These are phyloP conservation scores for Coregonus ussuriensis DNA, from an alignment of 2,797 vertebrate genomes.

Conservation along the genomic window DNA sequence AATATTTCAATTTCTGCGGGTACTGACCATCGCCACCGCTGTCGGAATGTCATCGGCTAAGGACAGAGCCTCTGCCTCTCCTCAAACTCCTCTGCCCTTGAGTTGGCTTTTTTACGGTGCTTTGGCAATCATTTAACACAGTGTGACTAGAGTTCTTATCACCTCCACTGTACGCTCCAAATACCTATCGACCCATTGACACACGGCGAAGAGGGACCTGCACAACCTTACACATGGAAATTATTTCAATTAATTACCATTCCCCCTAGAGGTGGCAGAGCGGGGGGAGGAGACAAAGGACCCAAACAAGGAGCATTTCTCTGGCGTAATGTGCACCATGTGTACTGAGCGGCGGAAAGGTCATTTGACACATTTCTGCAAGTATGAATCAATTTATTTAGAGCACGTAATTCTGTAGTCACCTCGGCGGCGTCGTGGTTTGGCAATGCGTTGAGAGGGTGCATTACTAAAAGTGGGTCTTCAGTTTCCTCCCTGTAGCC, in stretches of 20 bases:
- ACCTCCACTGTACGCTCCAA: constrained; percentile 69
- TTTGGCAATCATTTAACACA: constrained; percentile 71
- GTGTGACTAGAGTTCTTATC: constrained; percentile 75
- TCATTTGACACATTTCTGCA: constrained; percentile 80
- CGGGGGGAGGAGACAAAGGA: constrained; percentile 52
- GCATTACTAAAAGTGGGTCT: constrained; percentile 67
- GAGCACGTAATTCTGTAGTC: constrained; percentile 75
- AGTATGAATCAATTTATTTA: constrained; percentile 79
- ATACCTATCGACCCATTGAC: constrained; percentile 75
- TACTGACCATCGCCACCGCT: constrained; percentile 60
- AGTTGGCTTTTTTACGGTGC: constrained; percentile 60
- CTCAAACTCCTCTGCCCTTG: constrained; percentile 68
- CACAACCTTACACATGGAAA: constrained; percentile 75
- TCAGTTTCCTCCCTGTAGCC: constrained; percentile 59
- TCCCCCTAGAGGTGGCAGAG: constrained; percentile 64
- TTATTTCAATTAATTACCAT: constrained; percentile 79
- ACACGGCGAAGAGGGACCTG: constrained; percentile 65
- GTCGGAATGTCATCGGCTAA: constrained; percentile 60
- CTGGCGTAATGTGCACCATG: constrained; percentile 65
- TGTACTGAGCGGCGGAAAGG: constrained; percentile 78
- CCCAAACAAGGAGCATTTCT: constrained; percentile 71
- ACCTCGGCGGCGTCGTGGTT: constrained; percentile 61
- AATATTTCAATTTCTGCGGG: constrained; percentile 72
- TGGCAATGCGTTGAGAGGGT: constrained; percentile 61
- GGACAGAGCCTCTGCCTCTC: constrained; percentile 50